phyloP scores from a whole-genome alignment of 2,888 invertebrate species.

The Micoletzkya japonica region DNA sequence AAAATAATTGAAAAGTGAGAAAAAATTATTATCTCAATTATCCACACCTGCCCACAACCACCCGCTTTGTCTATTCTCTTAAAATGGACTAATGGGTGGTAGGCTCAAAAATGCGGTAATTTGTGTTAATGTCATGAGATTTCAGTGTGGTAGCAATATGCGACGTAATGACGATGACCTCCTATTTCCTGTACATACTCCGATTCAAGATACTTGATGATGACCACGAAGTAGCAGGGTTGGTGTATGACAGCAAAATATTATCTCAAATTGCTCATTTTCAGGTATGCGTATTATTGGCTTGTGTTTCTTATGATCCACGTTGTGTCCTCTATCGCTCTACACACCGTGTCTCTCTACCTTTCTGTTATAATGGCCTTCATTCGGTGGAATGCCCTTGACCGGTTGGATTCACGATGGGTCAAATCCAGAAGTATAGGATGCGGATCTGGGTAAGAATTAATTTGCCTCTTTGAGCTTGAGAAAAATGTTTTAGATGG shows the following conservation, averaged over 20 bases:
- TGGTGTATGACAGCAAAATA: not conserved
- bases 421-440: slow-evolving; percentile 46
- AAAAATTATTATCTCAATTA: too few relatives aligned
- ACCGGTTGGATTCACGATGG: slow-evolving; percentile 50
- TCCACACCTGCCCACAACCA: too few relatives aligned
- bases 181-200: slow-evolving; percentile 26
- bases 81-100: too few relatives aligned
- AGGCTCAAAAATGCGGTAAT: too few relatives aligned
- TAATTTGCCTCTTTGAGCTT: not conserved
- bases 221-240: slow-evolving; percentile 8
- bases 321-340: slow-evolving; percentile 28
- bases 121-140: not conserved
- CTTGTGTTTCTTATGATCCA: slow-evolving; percentile 37
- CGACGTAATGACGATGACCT: slow-evolving; percentile 27
- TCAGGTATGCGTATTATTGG: slow-evolving; percentile 46
- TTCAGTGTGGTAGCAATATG: slow-evolving; percentile 27
- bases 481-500: not conserved
- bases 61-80: too few relatives aligned
- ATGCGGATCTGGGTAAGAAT: slow-evolving; percentile 18
- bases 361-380: slow-evolving; percentile 32
- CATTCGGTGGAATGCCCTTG: slow-evolving; percentile 49
- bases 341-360: slow-evolving; percentile 28
- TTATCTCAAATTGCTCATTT: not conserved
- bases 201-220: slow-evolving; percentile 25
- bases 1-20: too few relatives aligned